Conservation (phyloP, 1,140 invertebrate genomes). For the Drosophila subobscura region DNA sequence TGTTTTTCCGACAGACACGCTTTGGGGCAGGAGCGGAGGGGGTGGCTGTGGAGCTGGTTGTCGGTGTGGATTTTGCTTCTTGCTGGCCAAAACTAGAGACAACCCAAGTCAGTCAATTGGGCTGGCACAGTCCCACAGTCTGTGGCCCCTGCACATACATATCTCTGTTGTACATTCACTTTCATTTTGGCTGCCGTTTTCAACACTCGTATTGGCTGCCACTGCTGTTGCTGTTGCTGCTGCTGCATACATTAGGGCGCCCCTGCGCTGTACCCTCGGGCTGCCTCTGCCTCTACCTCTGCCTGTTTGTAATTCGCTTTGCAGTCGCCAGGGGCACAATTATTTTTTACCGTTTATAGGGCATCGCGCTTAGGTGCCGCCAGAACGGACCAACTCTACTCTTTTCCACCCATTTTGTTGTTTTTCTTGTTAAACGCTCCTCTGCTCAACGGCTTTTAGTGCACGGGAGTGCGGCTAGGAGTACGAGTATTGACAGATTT, state of each 20-base stretch:
- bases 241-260: slow-evolving; percentile 65
- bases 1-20: slow-evolving; percentile 40
- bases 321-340: slow-evolving; percentile 79
- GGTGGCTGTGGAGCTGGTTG: slow-evolving; percentile 12
- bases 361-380: slow-evolving; percentile 25
- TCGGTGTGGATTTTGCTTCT: slow-evolving; percentile 5
- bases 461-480: slow-evolving; percentile 28
- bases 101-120: slow-evolving; percentile 71
- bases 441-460: slow-evolving; percentile 49
- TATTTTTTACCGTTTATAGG: slow-evolving; percentile 66
- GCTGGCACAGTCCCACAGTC: slow-evolving; percentile 34
- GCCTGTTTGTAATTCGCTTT: slow-evolving; percentile 79
- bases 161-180: slow-evolving; percentile 51
- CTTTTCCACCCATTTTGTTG: slow-evolving; percentile 13
- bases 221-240: slow-evolving; percentile 8
- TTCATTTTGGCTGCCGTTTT: slow-evolving; percentile 69
- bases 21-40: too few species aligned
- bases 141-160: slow-evolving; percentile 17
- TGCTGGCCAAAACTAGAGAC: slow-evolving; percentile 44
- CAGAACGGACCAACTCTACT: slow-evolving; percentile 18
- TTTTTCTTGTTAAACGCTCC: slow-evolving; percentile 58
- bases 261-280: slow-evolving; percentile 44
- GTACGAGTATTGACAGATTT: slow-evolving; percentile 7
- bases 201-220: slow-evolving; percentile 6
- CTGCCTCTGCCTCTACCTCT: slow-evolving; percentile 7